Conservation (phyloP, 2,797 vertebrate species). For the Stomatorhinus walkeri region DNA sequence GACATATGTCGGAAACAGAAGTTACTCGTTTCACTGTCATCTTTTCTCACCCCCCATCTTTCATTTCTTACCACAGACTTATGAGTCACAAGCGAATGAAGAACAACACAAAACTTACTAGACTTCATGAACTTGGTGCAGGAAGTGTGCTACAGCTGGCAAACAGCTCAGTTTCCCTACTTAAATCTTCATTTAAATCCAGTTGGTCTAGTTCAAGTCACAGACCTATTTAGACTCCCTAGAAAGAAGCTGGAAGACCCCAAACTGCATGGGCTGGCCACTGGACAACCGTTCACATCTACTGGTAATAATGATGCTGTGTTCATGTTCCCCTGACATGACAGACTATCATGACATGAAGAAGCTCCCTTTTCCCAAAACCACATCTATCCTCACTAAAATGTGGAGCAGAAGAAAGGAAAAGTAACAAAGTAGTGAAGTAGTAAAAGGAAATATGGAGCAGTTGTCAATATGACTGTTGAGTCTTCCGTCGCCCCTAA, state of each 20-base stretch:
- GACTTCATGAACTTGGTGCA: background rate
- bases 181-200: background rate
- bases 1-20: background rate
- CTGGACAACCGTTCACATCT: background rate
- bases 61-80: background rate
- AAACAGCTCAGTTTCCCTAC: background rate
- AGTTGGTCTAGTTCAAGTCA: background rate
- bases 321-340: background rate
- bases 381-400: background rate
- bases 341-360: background rate
- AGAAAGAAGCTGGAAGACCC: background rate
- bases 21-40: background rate
- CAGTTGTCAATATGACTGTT: background rate
- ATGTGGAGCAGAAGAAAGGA: background rate
- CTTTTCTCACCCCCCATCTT: background rate
- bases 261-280: background rate
- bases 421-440: background rate
- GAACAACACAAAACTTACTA: background rate
- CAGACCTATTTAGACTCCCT: background rate
- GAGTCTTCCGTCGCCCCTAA: background rate
- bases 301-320: background rate
- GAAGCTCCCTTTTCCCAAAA: background rate
- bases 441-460: background rate
- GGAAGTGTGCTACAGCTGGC: background rate
- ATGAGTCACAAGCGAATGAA: conserved; percentile 1